Evolutionary conservation across 2,113 vertebrate genomes (phyloP).

Genomic region (Gallinago jamesoni): DNA sequence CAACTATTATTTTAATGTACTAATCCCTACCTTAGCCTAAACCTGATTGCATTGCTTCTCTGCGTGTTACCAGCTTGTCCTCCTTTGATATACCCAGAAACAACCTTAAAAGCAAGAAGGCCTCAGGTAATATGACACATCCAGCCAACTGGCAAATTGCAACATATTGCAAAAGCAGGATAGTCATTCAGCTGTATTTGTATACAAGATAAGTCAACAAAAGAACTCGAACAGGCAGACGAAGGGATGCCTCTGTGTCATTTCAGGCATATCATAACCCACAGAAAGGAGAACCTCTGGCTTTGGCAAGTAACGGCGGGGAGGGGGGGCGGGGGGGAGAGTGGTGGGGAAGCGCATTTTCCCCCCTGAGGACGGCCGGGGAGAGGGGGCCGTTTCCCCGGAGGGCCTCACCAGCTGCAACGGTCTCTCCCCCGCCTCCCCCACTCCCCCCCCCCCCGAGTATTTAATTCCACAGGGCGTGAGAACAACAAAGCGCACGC

Average conservation of each 20-base stretch:
- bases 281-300: background rate
- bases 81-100: background rate
- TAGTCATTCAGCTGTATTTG: background rate
- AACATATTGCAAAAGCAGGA: background rate
- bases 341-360: background rate
- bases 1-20: background rate
- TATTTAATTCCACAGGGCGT: background rate
- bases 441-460: too few relatives aligned
- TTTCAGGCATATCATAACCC: background rate
- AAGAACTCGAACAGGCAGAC: background rate
- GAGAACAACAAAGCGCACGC: background rate
- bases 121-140: constrained; percentile 34
- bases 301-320: background rate
- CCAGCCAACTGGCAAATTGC: constrained; percentile 8
- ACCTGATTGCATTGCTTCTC: background rate
- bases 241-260: background rate
- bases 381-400: background rate
- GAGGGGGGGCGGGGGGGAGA: background rate
- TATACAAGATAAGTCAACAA: constrained; percentile 1
- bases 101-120: constrained; percentile 23
- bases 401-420: background rate
- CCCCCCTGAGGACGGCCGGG: background rate
- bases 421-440: too few relatives aligned
- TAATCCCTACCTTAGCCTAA: background rate
- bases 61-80: background rate